Evolutionary conservation across 2,888 invertebrate species (phyloP).

Genomic region (Barypeithes pellucidus): DNA sequence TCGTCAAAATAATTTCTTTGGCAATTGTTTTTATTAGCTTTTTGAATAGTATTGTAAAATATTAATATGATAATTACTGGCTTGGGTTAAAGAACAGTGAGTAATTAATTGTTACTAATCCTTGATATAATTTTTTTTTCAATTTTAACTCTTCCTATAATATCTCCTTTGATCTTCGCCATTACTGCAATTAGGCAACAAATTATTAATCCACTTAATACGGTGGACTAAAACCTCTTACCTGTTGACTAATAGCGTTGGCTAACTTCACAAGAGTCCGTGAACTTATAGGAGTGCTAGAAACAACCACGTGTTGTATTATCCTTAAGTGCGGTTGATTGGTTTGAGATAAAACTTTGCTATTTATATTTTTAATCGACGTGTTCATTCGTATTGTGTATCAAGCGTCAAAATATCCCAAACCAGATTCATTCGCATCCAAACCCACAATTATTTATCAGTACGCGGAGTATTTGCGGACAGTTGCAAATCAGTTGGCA

Average conservation of each 20-base stretch:
- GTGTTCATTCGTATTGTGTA: no score
- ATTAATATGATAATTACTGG: no score
- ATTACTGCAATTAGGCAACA: neutral
- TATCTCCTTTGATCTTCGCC: neutral
- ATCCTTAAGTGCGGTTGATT: constrained; percentile 15
- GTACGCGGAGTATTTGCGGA: no score
- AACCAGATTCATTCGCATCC: no score
- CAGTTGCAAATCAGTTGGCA: no score
- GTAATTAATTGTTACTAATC: no score
- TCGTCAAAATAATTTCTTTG: no score
- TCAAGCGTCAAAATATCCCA: no score
- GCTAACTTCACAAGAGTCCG: constrained; percentile 24
- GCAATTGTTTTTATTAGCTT: no score
- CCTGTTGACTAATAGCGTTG: constrained; percentile 43
- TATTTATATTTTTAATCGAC: neutral
- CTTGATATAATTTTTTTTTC: neutral
- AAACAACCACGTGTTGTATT: constrained; percentile 42
- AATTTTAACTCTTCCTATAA: neutral
- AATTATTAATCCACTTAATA: constrained; percentile 17
- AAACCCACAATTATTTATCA: no score
- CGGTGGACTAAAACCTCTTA: constrained; percentile 28
- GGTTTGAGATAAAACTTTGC: neutral
- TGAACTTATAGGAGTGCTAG: constrained; percentile 34
- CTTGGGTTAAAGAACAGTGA: no score
- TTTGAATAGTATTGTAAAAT: no score